Percentiles rank a stretch among this genome's conserved stretches.
These are phyloP conservation scores for Halyomorpha halys DNA, from an alignment of 1,140 invertebrate genomes.

Conservation along the genomic window DNA sequence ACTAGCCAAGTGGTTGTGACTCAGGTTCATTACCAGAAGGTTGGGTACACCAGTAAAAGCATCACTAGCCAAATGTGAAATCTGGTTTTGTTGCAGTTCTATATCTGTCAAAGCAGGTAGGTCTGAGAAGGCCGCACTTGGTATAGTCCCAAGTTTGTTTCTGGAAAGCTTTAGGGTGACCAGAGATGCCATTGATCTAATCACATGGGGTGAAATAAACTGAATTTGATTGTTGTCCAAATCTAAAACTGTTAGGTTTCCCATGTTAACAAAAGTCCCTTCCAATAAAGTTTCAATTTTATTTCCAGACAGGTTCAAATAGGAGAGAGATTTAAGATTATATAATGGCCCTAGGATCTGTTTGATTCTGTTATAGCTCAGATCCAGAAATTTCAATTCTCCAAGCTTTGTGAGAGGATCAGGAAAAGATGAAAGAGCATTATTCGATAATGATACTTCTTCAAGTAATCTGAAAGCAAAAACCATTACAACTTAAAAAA, in stretches of 20 bases:
- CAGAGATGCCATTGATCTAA: slow-evolving; percentile 43
- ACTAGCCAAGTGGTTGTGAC: slow-evolving; percentile 58
- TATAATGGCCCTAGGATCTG: slow-evolving; percentile 56
- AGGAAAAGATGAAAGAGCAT: slow-evolving; percentile 60
- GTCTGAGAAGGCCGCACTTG: slow-evolving; percentile 63
- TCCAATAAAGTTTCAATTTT: slow-evolving; percentile 58
- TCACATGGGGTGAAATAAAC: slow-evolving; percentile 61
- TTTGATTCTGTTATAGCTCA: slow-evolving; percentile 53
- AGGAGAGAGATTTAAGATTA: slow-evolving; percentile 48
- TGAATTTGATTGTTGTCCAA: slow-evolving; percentile 72
- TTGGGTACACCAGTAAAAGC: slow-evolving; percentile 68
- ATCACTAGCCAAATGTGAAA: slow-evolving; percentile 56
- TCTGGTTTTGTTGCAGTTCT: slow-evolving; percentile 56
- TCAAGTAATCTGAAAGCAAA: slow-evolving; percentile 47
- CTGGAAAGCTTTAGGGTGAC: slow-evolving; percentile 58
- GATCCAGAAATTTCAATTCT: slow-evolving; percentile 56
- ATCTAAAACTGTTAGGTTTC: slow-evolving; percentile 58
- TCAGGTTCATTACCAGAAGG: slow-evolving; percentile 69
- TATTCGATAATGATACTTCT: slow-evolving; percentile 65
- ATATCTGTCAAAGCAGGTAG: slow-evolving; percentile 58
- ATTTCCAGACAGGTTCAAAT: slow-evolving; percentile 60
- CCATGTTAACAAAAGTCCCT: slow-evolving; percentile 59
- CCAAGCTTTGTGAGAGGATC: slow-evolving; percentile 54
- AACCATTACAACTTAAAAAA: too few species aligned
- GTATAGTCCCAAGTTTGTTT: slow-evolving; percentile 40